Evolutionary conservation across 1,140 invertebrate genomes (phyloP), one percentile per base, ranked within the genome.

Genomic region (Drosophila miranda): DNA sequence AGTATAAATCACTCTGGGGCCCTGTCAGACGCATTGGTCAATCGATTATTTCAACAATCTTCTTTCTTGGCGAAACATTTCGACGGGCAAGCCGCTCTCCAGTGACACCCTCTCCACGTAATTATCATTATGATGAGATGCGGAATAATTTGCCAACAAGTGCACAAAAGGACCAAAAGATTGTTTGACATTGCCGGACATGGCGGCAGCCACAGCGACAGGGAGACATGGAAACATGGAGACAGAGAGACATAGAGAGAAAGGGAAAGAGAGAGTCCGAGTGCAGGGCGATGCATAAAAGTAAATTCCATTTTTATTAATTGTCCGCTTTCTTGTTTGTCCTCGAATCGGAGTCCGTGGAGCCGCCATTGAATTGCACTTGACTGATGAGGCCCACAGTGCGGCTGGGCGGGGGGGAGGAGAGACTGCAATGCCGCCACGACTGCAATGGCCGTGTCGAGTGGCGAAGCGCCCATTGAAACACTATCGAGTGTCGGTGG

Each of bases 231-330:
- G 30, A 34, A 43, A 30, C 19, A 8, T 14, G n/a, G 28, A 51
- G 34, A 42, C 14, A 28, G 13, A n/a, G 30, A 34, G 21, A 13
- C 34, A 16, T 16, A 38, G 23, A 26, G 21, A 26, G 44, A 23
- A n/a, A 48, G 45, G 9, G 51, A 57, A 59, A 68, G 56, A 38
- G 34, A 4, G 34, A 38, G 5, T 13, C 34, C 34, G 11, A 38
- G 11, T 13, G 11, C 34, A 38, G 34, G 34, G 34, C 34, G 34
- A 38, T 38, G 34, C 61, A 77, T 77, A 83, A 59, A 84, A 83
- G 82, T 76, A 62, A 86, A 80, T 76, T 79, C 67, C 63, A 86
- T 68, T 72, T 73, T 84, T 80, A 84, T 86, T 84, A 86, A 86
- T 77, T 84, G 73, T 57, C 34, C 73, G 72, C 57, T 51, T 56